Percentiles rank a stretch among this genome's conserved stretches.
These are phyloP conservation scores for Calephelis perditalis DNA, from an alignment of 2,888 invertebrate genomes.

Conservation along the genomic window DNA sequence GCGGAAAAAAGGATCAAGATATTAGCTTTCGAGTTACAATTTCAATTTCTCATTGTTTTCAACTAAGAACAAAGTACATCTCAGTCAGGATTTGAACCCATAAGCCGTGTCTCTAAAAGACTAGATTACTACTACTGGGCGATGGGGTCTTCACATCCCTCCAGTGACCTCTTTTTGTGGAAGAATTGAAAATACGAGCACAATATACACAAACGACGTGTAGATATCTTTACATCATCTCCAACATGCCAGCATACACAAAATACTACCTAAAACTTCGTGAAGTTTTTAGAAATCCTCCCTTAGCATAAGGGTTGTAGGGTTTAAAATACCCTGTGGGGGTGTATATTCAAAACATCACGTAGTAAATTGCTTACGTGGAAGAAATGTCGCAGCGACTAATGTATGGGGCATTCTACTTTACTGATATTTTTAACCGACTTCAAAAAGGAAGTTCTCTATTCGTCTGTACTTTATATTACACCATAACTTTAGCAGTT, in stretches of 20 bases:
- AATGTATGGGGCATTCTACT: neutral
- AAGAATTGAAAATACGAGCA: neutral
- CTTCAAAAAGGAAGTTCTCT: too few species aligned
- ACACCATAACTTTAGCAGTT: too few species aligned
- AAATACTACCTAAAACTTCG: neutral
- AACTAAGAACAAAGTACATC: neutral
- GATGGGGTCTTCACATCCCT: too few species aligned
- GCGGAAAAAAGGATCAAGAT: too few species aligned
- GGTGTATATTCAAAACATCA: constrained; percentile 17
- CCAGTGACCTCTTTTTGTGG: too few species aligned
- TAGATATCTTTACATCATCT: constrained; percentile 3
- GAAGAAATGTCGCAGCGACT: neutral
- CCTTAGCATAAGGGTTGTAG: neutral
- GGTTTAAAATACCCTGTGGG: neutral
- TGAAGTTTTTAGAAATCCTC: neutral
- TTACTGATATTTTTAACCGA: too few species aligned
- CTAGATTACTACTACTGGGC: too few species aligned
- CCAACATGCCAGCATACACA: neutral
- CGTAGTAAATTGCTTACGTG: constrained; percentile 29
- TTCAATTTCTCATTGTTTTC: neutral
- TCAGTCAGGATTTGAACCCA: neutral
- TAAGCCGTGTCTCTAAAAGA: too few species aligned
- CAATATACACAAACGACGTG: neutral
- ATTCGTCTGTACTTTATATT: too few species aligned
- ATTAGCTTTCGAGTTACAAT: too few species aligned